Evolutionary conservation across 2,888 invertebrate species (phyloP), one percentile per base, ranked within the genome.

Genomic region (Macrophya alboannulata): DNA sequence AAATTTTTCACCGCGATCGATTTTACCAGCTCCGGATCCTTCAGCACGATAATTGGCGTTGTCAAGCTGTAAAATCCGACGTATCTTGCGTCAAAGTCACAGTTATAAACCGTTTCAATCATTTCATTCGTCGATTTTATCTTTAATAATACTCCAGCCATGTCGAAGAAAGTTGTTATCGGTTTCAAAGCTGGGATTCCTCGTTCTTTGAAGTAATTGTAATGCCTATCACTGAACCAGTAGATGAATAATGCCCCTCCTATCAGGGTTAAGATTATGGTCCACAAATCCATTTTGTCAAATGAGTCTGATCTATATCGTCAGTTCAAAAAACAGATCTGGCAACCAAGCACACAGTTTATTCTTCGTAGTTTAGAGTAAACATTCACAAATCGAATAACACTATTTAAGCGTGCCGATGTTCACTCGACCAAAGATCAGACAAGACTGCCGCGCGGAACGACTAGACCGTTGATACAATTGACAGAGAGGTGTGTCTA

Each of bases 121-220:
- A 25, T 4, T 15, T 74, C 12, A 10, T 17, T 4, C 17, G 43
- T 40, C n/a, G 43, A 4, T 12, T 43, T 43, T 9, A 17, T 9
- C 43, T n/a, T n/a, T 10, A 74, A 43, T 12, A 43, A 17, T 9
- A 74, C 40, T 74, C n/a, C 1, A 15, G 43, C 8, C 40, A 74
- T 43, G 43, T 74, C 40, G 1, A 40, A 40, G 1, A 74, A 74
- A 8, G 40, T n/a, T n/a, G 74, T 6, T 9, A 74, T 21, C 43
- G 74, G 74, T 43, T 40, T 74, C 74, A 74, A 10, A 17, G 15
- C 8, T n/a, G 74, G 74, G 17, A 74, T 25, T 25, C 74, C 74
- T 4, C 15, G 12, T 0, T 40, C n/a, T 43, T 45, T 17, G 21
- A 74, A 74, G 74, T 10, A n/a, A 43, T 74, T 65, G 6, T 25